Conservation (phyloP, 2,888 invertebrate genomes). For the Idaea straminata region DNA sequence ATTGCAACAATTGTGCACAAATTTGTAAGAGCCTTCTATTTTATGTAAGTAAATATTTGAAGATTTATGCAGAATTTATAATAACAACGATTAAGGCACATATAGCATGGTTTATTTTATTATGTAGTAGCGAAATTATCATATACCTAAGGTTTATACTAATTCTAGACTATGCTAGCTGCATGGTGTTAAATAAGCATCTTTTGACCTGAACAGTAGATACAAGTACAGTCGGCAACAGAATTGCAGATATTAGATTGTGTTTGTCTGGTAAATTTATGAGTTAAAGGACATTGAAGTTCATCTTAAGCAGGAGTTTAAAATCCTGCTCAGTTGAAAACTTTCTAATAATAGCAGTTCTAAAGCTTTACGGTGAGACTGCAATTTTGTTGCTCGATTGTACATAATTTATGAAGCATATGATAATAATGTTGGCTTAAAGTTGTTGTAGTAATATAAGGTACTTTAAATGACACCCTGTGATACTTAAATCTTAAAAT, state of each 20-base stretch:
- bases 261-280: too few relatives aligned
- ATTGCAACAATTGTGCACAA: background rate
- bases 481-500: slow-evolving; percentile 3
- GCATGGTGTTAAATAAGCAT: background rate
- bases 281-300: too few relatives aligned
- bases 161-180: background rate
- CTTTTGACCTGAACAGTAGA: background rate
- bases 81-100: background rate
- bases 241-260: too few relatives aligned
- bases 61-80: background rate
- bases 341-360: too few relatives aligned
- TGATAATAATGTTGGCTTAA: background rate
- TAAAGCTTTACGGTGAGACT: background rate
- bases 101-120: slow-evolving; percentile 2
- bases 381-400: background rate
- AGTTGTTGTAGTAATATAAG: background rate
- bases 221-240: background rate
- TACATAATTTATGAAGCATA: background rate
- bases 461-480: slow-evolving; percentile 3
- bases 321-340: too few relatives aligned
- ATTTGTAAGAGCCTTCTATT: slow-evolving; percentile 1
- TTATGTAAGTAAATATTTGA: background rate
- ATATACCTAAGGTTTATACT: background rate
- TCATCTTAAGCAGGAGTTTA: too few relatives aligned
- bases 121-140: background rate